These are phyloP conservation scores for Zosterops borbonicus DNA, from an alignment of 2,113 vertebrate species.

Conservation along the genomic window DNA sequence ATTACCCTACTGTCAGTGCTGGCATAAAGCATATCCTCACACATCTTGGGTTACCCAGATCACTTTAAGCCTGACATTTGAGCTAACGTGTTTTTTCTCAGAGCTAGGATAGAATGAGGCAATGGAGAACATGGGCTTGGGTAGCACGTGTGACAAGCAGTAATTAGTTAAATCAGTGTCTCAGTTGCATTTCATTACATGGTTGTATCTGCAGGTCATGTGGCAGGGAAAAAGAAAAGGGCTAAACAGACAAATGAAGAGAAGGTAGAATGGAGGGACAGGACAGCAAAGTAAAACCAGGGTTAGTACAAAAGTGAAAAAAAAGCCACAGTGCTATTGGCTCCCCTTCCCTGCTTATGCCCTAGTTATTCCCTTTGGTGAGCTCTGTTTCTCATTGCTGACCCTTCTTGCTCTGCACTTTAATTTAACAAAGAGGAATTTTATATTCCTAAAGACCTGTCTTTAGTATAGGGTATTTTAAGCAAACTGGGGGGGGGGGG, in stretches of 20 bases:
- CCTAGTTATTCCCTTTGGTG: not conserved
- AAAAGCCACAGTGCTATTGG: not conserved
- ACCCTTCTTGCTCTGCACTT: not conserved
- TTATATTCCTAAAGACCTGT: not conserved
- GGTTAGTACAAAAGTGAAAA: not conserved
- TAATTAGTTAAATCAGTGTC: not conserved
- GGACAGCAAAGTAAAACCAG: not conserved
- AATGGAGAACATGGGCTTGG: not conserved
- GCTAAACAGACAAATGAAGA: not conserved
- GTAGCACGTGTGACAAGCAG: fast-evolving
- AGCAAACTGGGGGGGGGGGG: not conserved
- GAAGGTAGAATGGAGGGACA: not conserved
- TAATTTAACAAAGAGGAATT: not conserved
- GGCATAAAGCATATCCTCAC: not conserved
- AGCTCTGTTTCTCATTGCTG: not conserved
- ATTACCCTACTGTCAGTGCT: not conserved
- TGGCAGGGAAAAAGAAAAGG: not conserved
- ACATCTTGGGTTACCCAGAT: not conserved
- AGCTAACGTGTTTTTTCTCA: not conserved
- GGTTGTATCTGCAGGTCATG: not conserved
- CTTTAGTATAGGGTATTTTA: not conserved
- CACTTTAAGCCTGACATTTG: not conserved
- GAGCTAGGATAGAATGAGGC: not conserved
- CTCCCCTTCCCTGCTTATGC: not conserved
- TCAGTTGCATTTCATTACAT: not conserved